Percentiles rank a stretch among this genome's conserved stretches.
These are phyloP conservation scores for Hydropsyche betteni DNA, from an alignment of 2,888 invertebrate genomes.

Conservation along the genomic window DNA sequence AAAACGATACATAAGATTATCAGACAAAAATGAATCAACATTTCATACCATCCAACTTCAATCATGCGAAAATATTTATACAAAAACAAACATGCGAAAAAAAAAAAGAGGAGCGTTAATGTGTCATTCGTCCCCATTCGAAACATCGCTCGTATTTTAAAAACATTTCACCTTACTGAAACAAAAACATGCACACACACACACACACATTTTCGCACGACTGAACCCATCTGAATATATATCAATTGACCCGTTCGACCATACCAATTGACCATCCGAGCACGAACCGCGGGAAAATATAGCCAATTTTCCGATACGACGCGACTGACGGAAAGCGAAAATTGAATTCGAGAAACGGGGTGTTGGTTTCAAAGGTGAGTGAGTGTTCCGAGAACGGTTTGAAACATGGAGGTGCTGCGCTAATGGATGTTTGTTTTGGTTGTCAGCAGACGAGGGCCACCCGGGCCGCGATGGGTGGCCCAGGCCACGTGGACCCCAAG, in stretches of 20 bases:
- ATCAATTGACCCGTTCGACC: not conserved
- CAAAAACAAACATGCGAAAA: not conserved
- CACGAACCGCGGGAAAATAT: not conserved
- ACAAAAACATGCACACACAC: not conserved
- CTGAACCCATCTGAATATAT: not conserved
- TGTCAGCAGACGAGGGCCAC: conserved; percentile 61
- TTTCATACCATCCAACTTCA: not conserved
- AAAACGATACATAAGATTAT: too few relatives aligned
- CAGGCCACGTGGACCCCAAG: not conserved
- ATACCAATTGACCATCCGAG: not conserved
- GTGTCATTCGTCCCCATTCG: too few relatives aligned
- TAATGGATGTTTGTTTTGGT: conserved; percentile 69
- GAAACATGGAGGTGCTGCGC: conserved; percentile 53
- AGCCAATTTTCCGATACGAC: not conserved
- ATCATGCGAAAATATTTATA: not conserved
- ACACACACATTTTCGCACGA: not conserved
- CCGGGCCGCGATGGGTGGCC: conserved; percentile 54
- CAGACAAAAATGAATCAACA: not conserved
- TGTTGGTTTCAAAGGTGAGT: conserved; percentile 25
- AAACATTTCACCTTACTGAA: too few relatives aligned
- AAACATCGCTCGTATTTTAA: too few relatives aligned
- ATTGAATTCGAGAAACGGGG: not conserved
- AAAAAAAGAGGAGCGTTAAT: too few relatives aligned
- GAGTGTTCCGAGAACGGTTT: conserved; percentile 41
- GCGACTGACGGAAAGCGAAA: too few relatives aligned